Evolutionary conservation across 2,888 invertebrate genomes (phyloP), one percentile per base, ranked within the genome.

Genomic region (Zonitis immaculata): DNA sequence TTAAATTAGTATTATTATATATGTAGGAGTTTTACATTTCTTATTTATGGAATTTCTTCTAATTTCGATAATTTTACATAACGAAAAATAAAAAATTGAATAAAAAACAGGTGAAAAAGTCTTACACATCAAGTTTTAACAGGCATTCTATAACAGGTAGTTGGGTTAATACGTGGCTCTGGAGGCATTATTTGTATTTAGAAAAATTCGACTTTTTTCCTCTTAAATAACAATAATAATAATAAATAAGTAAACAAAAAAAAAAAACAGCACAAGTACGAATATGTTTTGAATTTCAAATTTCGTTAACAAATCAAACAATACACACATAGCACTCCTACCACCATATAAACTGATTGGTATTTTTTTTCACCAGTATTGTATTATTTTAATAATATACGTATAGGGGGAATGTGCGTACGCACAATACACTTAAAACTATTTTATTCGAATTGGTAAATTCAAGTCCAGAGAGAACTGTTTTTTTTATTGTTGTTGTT

Each of bases 141-240:
- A 54, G 49, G 49, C 51, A 54, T 45, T 52, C 49, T 55, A 54
- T 47, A 61, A 54, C 63, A 66, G 65, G 67, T 67, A 68, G 65
- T 61, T 61, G 61, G 60, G 60, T 59, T 61, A 62, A 66, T 68
- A 69, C 69, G 69, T 69, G 69, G 69, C 69, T 66, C 56, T 54
- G 62, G 55, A 61, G 60, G 61, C 61, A 61, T 62, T 56, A 56
- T 52, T 54, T 39, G 18, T 39, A 39, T 39, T 39, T 39, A 39
- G 39, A 54, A 46, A 48, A 62, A 60, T 61, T 47, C 53, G 59
- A 55, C 51, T 50, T 52, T 58, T 56, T 54, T 62, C 61, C 58
- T n/a, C n/a, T n/a, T n/a, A n/a, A n/a, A n/a, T n/a, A n/a, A n/a
- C n/a, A n/a, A n/a, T n/a, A n/a, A n/a, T n/a, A n/a, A n/a, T n/a